phyloP scores from a whole-genome alignment of 2,888 invertebrate species.

The Torymus auratus region DNA sequence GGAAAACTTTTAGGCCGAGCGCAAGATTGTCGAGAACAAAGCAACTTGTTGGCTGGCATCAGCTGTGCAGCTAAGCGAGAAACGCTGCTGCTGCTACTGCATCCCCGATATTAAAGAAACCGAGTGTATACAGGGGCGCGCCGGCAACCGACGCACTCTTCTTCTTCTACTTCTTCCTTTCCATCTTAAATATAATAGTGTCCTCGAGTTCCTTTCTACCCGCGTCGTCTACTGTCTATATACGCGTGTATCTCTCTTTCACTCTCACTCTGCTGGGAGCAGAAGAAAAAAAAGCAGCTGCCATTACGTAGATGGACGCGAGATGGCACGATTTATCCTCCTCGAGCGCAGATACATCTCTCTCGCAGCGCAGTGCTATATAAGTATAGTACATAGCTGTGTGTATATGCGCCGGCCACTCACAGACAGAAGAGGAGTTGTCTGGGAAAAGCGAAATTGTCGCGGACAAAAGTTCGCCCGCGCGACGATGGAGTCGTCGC shows the following conservation, averaged over 20 bases:
- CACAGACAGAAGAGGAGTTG: neutral
- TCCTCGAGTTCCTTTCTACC: slow-evolving; percentile 8
- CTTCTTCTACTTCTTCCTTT: slow-evolving; percentile 22
- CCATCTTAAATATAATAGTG: slow-evolving; percentile 54
- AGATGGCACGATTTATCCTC: slow-evolving; percentile 43
- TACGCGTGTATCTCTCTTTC: neutral
- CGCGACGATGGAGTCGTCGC: no score
- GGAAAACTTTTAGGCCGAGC: slow-evolving; percentile 49
- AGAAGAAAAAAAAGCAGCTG: slow-evolving; percentile 40
- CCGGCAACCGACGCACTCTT: neutral
- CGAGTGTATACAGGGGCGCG: neutral
- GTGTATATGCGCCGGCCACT: neutral
- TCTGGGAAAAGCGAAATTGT: no score
- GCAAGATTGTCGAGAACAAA: slow-evolving; percentile 55
- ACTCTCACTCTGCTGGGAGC: neutral
- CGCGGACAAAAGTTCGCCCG: no score
- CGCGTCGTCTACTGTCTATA: no score
- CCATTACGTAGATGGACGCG: slow-evolving; percentile 59
- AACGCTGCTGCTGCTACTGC: slow-evolving; percentile 21
- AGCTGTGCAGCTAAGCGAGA: slow-evolving; percentile 55
- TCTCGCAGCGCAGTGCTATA: neutral
- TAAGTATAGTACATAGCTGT: neutral
- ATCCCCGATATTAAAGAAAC: slow-evolving; percentile 56
- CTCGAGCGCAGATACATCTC: neutral
- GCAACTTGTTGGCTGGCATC: slow-evolving; percentile 60